Evolutionary conservation across 2,888 invertebrate species (phyloP).

Genomic region (Idaea straminata): DNA sequence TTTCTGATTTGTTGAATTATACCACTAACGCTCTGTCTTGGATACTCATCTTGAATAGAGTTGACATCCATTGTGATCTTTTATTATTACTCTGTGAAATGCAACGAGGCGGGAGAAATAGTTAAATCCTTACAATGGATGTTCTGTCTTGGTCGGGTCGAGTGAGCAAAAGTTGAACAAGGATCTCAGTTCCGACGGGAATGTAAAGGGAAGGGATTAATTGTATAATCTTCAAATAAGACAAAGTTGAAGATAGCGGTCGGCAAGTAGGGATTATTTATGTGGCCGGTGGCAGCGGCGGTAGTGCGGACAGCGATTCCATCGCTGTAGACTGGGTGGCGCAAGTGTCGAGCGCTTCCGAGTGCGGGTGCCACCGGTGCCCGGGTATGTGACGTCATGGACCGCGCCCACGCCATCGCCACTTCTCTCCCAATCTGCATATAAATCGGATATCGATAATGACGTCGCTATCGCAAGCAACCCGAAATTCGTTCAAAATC

Average conservation of each 20-base stretch:
- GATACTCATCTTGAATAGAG: constrained; percentile 75
- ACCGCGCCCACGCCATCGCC: constrained; percentile 40
- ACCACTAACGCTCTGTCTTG: constrained; percentile 68
- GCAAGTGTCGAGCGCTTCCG: constrained; percentile 21
- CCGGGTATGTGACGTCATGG: constrained; percentile 50
- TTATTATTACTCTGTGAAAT: constrained; percentile 74
- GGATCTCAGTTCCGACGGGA: constrained; percentile 60
- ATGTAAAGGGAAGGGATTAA: constrained; percentile 60
- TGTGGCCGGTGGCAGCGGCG: constrained; percentile 38
- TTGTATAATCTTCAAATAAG: constrained; percentile 62
- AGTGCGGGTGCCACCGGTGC: no score
- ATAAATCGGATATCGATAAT: constrained; percentile 80
- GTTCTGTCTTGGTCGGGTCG: constrained; percentile 70
- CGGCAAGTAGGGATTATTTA: constrained; percentile 52
- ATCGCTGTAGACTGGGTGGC: constrained; percentile 28
- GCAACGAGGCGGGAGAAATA: constrained; percentile 74
- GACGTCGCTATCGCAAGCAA: constrained; percentile 74
- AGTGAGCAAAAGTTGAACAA: constrained; percentile 72
- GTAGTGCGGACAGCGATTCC: constrained; percentile 17
- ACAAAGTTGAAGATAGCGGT: constrained; percentile 55
- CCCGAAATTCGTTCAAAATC: constrained; percentile 76
- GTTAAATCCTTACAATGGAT: constrained; percentile 74
- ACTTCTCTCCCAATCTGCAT: constrained; percentile 76
- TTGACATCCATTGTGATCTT: constrained; percentile 78
- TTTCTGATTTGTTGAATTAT: constrained; percentile 68